Evolutionary conservation across 2,888 invertebrate genomes (phyloP), one percentile per base, ranked within the genome.

Genomic region (Aspidiotus rigidus): DNA sequence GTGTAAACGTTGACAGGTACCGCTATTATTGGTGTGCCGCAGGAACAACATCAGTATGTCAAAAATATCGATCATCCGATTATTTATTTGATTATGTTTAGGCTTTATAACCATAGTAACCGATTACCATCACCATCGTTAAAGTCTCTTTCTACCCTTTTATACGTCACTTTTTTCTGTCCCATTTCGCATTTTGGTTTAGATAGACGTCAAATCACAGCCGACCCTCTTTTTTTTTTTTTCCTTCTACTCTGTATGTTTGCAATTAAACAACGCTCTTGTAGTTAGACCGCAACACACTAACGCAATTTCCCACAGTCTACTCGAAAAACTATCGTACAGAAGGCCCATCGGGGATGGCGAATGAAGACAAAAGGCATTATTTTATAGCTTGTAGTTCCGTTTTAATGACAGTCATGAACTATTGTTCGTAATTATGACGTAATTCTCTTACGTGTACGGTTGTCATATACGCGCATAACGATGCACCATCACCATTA

Each of bases 31-130:
- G 17, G 40, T 11, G 17, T 7, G 13, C n/a, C 44, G 40, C 17
- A 39, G 41, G 42, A 41, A 44, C 16, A 16, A 28, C 16, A 59
- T n/a, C 40, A 39, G 17, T 62, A 62, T 62, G 62, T 62, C 42
- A 40, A 62, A 41, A 62, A 44, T 62, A 62, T 62, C 62, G 62
- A 62, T 62, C 62, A 62, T 62, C 62, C 42, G 42, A 62, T 62
- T 42, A 62, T 62, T 62, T 62, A 62, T 62, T 62, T 62, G 62
- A 62, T 44, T 62, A 59, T 59, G 62, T 62, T 62, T 62, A 40
- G 62, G n/a, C 62, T 62, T 62, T 62, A 62, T 62, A 62, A 62
- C 62, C 62, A 62, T 62, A 62, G 62, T 62, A 62, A 62, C 62
- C 62, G 40, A 62, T 62, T 62, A 62, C 49, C 49, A 28, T 28